Percentiles rank a stretch among this genome's conserved stretches.
Evolutionary conservation across 2,888 invertebrate species (phyloP).

Genomic region (Erpobdella octoculata): DNA sequence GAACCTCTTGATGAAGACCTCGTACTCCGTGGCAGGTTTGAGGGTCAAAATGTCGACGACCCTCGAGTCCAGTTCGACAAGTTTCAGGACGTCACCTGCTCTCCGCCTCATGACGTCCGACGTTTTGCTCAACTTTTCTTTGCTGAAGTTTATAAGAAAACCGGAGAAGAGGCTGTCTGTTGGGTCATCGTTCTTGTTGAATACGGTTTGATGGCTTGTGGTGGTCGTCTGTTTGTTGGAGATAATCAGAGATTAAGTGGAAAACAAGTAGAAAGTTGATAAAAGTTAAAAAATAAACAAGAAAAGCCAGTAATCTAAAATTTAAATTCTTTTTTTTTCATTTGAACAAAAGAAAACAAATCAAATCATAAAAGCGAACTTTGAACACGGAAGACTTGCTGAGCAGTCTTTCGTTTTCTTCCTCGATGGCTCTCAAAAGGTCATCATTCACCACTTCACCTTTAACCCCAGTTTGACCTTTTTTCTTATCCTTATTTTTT

Average conservation of each 20-base stretch:
- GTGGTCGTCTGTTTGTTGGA: too few relatives aligned
- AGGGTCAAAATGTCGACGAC: slow-evolving; percentile 64
- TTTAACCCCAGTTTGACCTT: background rate
- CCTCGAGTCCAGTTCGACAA: slow-evolving; percentile 59
- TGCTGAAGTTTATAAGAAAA: slow-evolving; percentile 5
- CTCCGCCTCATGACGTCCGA: slow-evolving; percentile 52
- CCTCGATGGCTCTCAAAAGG: slow-evolving; percentile 45
- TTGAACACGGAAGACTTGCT: background rate
- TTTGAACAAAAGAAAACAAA: too few relatives aligned
- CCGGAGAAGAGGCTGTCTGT: background rate
- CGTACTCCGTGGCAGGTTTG: slow-evolving; percentile 64
- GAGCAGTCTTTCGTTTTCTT: slow-evolving; percentile 46
- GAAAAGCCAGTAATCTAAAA: background rate
- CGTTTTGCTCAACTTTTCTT: slow-evolving; percentile 36
- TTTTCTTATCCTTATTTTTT: background rate
- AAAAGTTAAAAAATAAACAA: background rate
- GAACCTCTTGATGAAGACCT: slow-evolving; percentile 65
- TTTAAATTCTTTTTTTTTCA: background rate
- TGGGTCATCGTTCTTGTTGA: too few relatives aligned
- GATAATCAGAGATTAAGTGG: background rate
- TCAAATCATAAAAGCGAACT: too few relatives aligned
- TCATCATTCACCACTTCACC: slow-evolving; percentile 43
- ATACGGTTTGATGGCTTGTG: too few relatives aligned
- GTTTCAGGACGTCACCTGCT: slow-evolving; percentile 56
- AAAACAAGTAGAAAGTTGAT: too few relatives aligned